Evolutionary conservation across 2,888 invertebrate species (phyloP), one percentile per base, ranked within the genome.

Genomic region (Drosophila bunnanda): DNA sequence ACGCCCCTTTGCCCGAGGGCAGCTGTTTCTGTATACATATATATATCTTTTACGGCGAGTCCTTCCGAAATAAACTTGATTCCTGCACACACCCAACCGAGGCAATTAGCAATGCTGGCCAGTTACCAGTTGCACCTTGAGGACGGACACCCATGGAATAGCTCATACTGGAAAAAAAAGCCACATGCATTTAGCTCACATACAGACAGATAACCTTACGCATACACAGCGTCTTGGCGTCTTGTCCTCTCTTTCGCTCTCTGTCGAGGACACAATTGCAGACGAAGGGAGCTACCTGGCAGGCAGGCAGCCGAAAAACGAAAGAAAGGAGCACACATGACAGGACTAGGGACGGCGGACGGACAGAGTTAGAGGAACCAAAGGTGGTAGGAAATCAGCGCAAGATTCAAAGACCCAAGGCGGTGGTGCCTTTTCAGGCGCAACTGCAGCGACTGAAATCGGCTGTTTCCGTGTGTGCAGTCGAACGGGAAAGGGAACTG

Each of bases 311-410:
- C 69, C 77, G 58, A 81, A 73, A 70, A 84, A 76, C 55, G 66
- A 44, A 56, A 58, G 20, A 39, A 61, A 44, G 53, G 53, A 59
- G 60, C 46, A 41, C 82, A 81, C 88, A 81, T 70, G 65, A 62
- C 56, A 75, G 61, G 70, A 43, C 38, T 38, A 57, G 44, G 60
- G 57, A 36, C 57, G 57, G 38, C 30, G 64, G 55, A 38, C 56
- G 61, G 53, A 43, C 41, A 53, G 57, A 20, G n/a, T 32, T 12
- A n/a, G 66, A 41, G 32, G 25, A 60, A 25, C 12, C 60, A 83
- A 82, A 73, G 89, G 89, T 89, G 83, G 83, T 89, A 83, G 83
- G 76, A 83, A 79, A 78, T 79, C 75, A 81, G 68, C 73, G 77
- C 74, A 82, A 75, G 67, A 61, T 67, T 20, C 43, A 61, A 34